Evolutionary conservation across 2,888 invertebrate species (phyloP).

Genomic region (Lasioglossum villosulum): DNA sequence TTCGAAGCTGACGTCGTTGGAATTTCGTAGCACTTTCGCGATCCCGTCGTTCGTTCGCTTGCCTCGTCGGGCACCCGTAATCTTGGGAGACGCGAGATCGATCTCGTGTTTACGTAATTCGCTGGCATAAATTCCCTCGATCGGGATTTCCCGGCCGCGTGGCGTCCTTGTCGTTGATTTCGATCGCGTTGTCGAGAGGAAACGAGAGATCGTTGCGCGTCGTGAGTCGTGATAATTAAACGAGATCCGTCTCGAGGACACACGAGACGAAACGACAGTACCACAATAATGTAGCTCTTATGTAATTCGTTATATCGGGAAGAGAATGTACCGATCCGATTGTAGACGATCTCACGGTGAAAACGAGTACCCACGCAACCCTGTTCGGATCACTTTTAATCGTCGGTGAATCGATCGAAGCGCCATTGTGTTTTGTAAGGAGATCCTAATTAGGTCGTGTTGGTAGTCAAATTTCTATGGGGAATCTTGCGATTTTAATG

Average conservation of each 20-base stretch:
- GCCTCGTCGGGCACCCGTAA: not conserved
- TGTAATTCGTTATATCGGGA: not conserved
- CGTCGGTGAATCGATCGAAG: not conserved
- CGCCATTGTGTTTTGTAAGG: not conserved
- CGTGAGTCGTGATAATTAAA: not conserved
- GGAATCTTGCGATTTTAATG: not conserved
- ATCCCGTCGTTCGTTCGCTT: not conserved
- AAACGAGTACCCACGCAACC: not conserved
- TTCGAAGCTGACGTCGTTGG: not conserved
- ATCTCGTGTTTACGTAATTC: not conserved
- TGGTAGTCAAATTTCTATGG: not conserved
- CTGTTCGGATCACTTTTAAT: not conserved
- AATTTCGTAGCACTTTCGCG: not conserved
- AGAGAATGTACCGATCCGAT: not conserved
- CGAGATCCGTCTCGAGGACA: not conserved
- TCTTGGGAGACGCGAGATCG: not conserved
- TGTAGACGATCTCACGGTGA: not conserved
- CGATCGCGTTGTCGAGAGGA: slow-evolving; percentile 35
- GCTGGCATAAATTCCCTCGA: not conserved
- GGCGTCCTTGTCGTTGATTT: slow-evolving; percentile 9
- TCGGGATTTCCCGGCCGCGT: not conserved
- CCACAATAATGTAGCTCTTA: not conserved
- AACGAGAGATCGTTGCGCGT: not conserved
- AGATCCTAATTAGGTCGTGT: not conserved
- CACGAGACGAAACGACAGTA: not conserved